Evolutionary conservation across 2,888 invertebrate species (phyloP).

Genomic region (Anarsia innoxiella): DNA sequence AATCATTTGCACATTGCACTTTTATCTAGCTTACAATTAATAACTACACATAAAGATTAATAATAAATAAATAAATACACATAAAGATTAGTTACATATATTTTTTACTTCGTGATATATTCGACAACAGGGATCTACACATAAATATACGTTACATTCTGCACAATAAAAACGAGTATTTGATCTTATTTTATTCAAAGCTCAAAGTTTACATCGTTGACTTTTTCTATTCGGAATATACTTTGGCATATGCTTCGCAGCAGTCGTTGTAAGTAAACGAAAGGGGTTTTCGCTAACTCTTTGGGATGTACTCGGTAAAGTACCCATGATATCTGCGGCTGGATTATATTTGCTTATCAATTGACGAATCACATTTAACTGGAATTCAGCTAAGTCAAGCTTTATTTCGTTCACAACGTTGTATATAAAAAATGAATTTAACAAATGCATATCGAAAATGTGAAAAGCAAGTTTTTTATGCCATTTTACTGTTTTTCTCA

Average conservation of each 20-base stretch:
- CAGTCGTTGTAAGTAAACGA: neutral
- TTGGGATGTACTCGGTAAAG: neutral
- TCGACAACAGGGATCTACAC: neutral
- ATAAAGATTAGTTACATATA: neutral
- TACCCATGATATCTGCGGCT: neutral
- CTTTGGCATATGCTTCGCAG: neutral
- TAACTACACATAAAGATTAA: neutral
- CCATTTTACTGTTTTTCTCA: slow-evolving; percentile 32
- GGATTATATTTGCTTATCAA: neutral
- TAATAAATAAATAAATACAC: neutral
- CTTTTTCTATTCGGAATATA: neutral
- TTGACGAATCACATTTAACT: neutral
- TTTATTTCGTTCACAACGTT: neutral
- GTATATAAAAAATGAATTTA: slow-evolving; percentile 14
- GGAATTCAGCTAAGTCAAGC: neutral
- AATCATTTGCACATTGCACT: neutral
- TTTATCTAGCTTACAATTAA: neutral
- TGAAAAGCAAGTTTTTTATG: slow-evolving; percentile 37
- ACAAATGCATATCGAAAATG: slow-evolving; percentile 23
- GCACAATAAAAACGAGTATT: neutral
- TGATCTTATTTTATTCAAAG: neutral
- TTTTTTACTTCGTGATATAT: neutral
- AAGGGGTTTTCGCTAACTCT: neutral
- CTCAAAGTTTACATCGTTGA: neutral
- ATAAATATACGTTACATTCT: neutral